Base-by-base conservation (phyloP, 2,888 invertebrate species). In the Pyrrhia umbra region DNA sequence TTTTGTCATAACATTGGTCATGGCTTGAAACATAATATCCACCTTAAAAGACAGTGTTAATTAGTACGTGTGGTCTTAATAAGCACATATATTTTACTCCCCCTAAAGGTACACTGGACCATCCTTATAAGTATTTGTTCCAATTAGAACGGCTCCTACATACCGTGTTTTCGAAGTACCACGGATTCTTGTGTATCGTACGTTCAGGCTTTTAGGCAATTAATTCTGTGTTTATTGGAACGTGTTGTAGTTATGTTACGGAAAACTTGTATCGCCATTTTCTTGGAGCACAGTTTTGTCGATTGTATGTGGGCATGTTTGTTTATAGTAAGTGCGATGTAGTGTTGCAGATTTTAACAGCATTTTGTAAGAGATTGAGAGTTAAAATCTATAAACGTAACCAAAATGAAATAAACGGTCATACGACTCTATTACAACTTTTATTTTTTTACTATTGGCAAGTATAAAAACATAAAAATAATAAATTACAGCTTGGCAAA, bases 131-230 rank as follows among this genome's bases (percentile, higher is more conserved):
- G 88, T 78, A 68, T 81, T 74, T 78, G 87, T 79, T 82, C 85
- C 81, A 87, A 87, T 88, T 88, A 88, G 86, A 90, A 88, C 88
- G 85, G 84, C 85, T 75, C 74, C 67, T 68, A 74, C 47, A 68
- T 66, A 61, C 65, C 81, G 72, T 74, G 83, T 82, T 83, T 83
- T 78, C 78, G 69, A 74, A 68, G 69, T 73, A 77, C 68, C 63
- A 80, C 68, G 73, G 69, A 84, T 82, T 83, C 79, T 77, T 69
- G 79, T 76, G 76, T 69, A 82, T 77, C 75, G 72, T 81, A 79
- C 65, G 67, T 64, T 54, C 37, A 54, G 37, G 39, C 58, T 57
- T 79, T 74, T 77, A 65, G 58, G 69, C 69, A 50, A 77, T 78
- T 77, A 78, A 77, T 62, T 66, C 45, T 56, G 57, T 46, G 42